Base-by-base conservation (phyloP, 2,888 invertebrate species). In the Eristalis intricaria region DNA sequence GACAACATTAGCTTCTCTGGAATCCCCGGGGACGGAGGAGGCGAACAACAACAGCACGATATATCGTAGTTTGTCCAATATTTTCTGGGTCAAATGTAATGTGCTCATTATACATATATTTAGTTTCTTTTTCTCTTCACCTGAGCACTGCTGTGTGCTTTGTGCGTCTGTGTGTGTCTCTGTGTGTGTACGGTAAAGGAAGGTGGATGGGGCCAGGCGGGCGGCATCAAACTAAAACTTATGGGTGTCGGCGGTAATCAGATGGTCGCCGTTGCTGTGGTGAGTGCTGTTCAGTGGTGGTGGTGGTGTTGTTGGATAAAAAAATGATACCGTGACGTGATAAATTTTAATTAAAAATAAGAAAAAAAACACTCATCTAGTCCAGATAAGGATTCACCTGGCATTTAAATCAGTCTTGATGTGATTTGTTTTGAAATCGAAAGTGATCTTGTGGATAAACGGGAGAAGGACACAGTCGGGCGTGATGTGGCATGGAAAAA, bases 401-500 rank as follows among this genome's bases (percentile, higher is more conserved):
- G 50, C 40, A 74, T 38, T 68, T 19, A 26, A 75, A 75, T 80
- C 56, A 71, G 70, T 84, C 75, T 75, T 63, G 63, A 70, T 63
- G 56, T 38, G 61, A 4, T 61, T 71, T 75, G 61, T 40, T 32
- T 60, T 56, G 58, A 69, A 74, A 75, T 38, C 50, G 70, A 84
- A 79, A 70, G 79, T 75, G 56, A 19, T 13, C 23, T 56, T 32
- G n/a, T 32, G 40, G 32, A 75, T 58, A 50, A 19, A 35, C 7
- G 29, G 60, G 15, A 65, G 26, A 26, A 26, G 26, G 26, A 26
- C 26, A 3, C 26, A 26, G 3, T 26, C 7, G 29, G 60, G 15
- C 60, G 68, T 26, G 70, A 90, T 91, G 91, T 91, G 91, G 91
- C 91, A 91, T 89, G 90, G 91, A 89, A 91, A 90, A 89, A 91